Evolutionary conservation across 2,888 invertebrate genomes (phyloP), one percentile per base, ranked within the genome.

Genomic region (Stenolophus ochropezus): DNA sequence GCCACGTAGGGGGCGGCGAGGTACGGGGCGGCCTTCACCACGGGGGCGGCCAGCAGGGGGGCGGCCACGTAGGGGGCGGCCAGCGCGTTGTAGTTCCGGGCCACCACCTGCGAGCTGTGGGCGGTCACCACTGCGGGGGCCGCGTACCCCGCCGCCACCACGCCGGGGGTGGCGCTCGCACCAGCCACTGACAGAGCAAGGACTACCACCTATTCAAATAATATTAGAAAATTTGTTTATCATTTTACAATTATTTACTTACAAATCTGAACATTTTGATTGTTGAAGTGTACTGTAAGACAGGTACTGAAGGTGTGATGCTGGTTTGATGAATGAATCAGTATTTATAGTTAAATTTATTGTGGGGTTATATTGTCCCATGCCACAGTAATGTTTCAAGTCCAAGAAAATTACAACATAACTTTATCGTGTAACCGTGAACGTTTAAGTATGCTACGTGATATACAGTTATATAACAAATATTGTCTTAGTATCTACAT

Each of bases 51-150:
- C n/a, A n/a, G n/a, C 23, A 14, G 18, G 11, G 82, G 49, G 78
- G 84, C 74, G 21, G 82, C 82, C 18, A 83, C 77, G 1, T 83
- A 83, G 47, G 84, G 84, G 53, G 85, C n/a, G n/a, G n/a, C n/a
- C n/a, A 20, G n/a, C n/a, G n/a, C n/a, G n/a, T n/a, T n/a, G n/a
- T n/a, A n/a, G n/a, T n/a, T n/a, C n/a, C n/a, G n/a, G n/a, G n/a
- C n/a, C n/a, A n/a, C n/a, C n/a, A n/a, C n/a, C n/a, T n/a, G n/a
- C n/a, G n/a, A n/a, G n/a, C n/a, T n/a, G n/a, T n/a, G n/a, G n/a
- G n/a, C n/a, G n/a, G n/a, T n/a, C n/a, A n/a, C n/a, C n/a, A n/a
- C n/a, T n/a, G n/a, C n/a, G n/a, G n/a, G n/a, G n/a, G n/a, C n/a
- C n/a, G n/a, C n/a, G n/a, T n/a, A n/a, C n/a, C n/a, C n/a, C n/a